These are phyloP conservation scores for Erpornis zantholeuca DNA, from an alignment of 2,113 vertebrate species.

Conservation along the genomic window DNA sequence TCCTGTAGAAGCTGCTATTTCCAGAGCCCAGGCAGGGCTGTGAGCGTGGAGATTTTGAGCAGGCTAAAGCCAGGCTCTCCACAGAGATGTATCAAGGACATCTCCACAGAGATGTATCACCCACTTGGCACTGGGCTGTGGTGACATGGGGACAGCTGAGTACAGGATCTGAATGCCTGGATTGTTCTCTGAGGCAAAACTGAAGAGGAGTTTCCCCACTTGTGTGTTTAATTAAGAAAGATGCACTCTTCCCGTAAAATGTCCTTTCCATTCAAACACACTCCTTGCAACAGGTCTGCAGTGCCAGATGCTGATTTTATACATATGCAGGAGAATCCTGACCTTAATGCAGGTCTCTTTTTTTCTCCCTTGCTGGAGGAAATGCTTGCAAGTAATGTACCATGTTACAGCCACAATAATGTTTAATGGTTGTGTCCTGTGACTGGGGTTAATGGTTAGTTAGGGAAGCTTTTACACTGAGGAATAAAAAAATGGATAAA, in stretches of 20 bases:
- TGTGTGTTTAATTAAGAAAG: not conserved
- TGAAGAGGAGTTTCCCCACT: not conserved
- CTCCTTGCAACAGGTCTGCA: not conserved
- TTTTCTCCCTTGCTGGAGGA: not conserved
- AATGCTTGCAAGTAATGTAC: conserved; percentile 34
- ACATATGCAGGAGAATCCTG: not conserved
- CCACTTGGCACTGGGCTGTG: not conserved
- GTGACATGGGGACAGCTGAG: not conserved
- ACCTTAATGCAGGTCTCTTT: not conserved
- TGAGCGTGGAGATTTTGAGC: not conserved
- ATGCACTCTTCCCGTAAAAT: not conserved
- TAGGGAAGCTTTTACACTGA: conserved; percentile 10
- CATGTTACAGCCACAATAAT: conserved; percentile 50
- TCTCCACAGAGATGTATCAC: fast-evolving
- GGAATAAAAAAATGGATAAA: not conserved
- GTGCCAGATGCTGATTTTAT: not conserved
- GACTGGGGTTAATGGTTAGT: conserved; percentile 51
- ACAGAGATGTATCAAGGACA: too few relatives aligned
- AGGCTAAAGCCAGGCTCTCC: not conserved
- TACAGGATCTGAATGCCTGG: not conserved
- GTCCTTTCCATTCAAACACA: not conserved
- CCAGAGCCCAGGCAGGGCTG: not conserved
- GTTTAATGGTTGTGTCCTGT: conserved; percentile 40
- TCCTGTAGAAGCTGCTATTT: not conserved
- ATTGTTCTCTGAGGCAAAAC: not conserved